A percentile compares a stretch with the other conserved stretches of the same genome.
phyloP scores from a whole-genome alignment of 2,888 invertebrate genomes.

The Synergus itoensis region DNA sequence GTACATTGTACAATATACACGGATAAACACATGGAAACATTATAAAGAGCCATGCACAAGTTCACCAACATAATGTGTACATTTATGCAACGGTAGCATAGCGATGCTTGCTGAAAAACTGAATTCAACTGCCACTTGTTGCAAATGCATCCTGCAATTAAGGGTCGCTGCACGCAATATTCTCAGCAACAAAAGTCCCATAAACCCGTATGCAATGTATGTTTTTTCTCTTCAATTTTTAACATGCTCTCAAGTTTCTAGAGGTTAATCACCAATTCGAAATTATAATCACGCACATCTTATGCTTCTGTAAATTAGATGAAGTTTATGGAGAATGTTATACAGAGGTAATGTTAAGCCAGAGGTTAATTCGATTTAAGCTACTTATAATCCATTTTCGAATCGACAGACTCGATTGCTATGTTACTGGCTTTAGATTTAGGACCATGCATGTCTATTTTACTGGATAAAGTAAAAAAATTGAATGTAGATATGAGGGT shows the following conservation, averaged over 20 bases:
- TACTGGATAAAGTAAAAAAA: neutral
- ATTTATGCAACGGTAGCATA: neutral
- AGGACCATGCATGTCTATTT: neutral
- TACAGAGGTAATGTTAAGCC: too few relatives aligned
- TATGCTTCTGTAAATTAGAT: too few relatives aligned
- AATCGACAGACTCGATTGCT: neutral
- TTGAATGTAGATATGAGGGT: neutral
- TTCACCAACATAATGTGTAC: neutral
- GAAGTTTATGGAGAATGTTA: too few relatives aligned
- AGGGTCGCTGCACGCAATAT: neutral
- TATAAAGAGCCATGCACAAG: neutral
- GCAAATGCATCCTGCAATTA: conserved; percentile 2
- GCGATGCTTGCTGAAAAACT: neutral
- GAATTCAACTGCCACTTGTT: conserved; percentile 1
- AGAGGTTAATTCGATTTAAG: too few relatives aligned
- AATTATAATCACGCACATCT: neutral
- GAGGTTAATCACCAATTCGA: neutral
- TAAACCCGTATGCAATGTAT: neutral
- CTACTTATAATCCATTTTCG: too few relatives aligned
- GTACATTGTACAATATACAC: neutral
- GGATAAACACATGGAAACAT: neutral
- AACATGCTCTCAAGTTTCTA: neutral
- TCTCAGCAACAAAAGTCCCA: neutral
- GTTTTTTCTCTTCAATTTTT: neutral
- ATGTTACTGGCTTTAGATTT: neutral